Base-by-base conservation (phyloP, 2,113 vertebrate species). In the Telmatochromis sp. region DNA sequence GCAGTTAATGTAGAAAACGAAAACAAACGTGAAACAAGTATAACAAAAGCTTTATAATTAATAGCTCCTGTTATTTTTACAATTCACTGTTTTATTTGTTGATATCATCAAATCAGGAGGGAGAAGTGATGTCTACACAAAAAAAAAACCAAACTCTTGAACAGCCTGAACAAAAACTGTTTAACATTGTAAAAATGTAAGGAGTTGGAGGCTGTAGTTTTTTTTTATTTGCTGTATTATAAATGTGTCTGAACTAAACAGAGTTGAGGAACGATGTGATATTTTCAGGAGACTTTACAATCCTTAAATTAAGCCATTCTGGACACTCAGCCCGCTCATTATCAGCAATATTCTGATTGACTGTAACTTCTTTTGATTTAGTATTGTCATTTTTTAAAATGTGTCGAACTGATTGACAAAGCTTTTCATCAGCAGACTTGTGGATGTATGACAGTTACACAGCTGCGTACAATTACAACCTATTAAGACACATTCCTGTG, bases 401-500 rank as follows among this genome's bases (percentile, higher is more conserved):
- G 15, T 23, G 84, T 84, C 91, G 84, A 58, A 54, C 8, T 87
- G 87, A 86, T 54, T 84, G 88, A 91, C 87, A 73, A 81, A 83
- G 80, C 87, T 51, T 87, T 87, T 90, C 78, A 87, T 78, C 17
- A 51, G 40, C 51, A 14, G 19, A 87, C 45, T 85, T 80, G 65
- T 55, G 54, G 45, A 60, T 6, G 5, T 54, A 11, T 89, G 84
- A 90, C 87, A 92, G 85, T 60, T 81, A 81, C 81, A 86, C 55
- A 83, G 53, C 53, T 75, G 54, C 14, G 15, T 51, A 81, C 86
- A 57, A 49, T 68, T 85, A 82, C 26, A 87, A 84, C 47, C 86
- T 65, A 57, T 86, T 26, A 78, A 79, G 9, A 86, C 23, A 57
- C 28, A 45, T 68, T 81, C 37, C 80, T 81, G 80, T 81, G 23